These are phyloP conservation scores for Lepus oiostolus DNA, from an alignment of 2,797 vertebrate species.

Conservation along the genomic window DNA sequence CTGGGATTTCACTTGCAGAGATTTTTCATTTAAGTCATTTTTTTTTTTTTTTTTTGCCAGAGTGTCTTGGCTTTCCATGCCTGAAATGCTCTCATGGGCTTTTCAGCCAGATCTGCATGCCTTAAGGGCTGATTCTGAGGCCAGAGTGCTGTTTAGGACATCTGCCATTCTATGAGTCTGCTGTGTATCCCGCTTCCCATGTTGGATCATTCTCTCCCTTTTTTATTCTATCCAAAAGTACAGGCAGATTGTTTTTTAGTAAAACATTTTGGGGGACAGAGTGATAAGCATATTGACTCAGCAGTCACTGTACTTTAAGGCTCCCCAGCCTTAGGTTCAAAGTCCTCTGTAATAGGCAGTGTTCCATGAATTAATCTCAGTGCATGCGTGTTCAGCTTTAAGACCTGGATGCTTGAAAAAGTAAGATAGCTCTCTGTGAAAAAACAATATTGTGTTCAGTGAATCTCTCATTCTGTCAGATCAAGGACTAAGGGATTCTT, in stretches of 20 bases:
- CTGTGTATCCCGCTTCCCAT: no score
- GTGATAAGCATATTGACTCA: neutral
- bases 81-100: no score
- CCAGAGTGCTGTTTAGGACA: no score
- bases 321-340: neutral
- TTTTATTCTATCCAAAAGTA: no score
- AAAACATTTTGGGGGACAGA: neutral
- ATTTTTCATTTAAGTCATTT: no score
- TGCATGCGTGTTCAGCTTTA: slow-evolving; percentile 5
- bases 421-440: slow-evolving; percentile 33
- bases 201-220: no score
- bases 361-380: neutral
- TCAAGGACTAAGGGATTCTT: slow-evolving; percentile 36
- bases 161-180: no score
- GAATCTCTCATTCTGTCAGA: slow-evolving; percentile 61
- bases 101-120: no score
- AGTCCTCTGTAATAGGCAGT: neutral
- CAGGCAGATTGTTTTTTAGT: neutral
- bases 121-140: no score
- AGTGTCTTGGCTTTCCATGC: no score
- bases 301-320: neutral
- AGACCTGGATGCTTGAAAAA: slow-evolving; percentile 28
- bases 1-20: no score
- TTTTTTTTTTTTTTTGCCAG: no score
- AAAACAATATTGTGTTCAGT: slow-evolving; percentile 47